Base-by-base conservation (phyloP, 2,113 vertebrate genomes). In the Neodon shergylaensis region DNA sequence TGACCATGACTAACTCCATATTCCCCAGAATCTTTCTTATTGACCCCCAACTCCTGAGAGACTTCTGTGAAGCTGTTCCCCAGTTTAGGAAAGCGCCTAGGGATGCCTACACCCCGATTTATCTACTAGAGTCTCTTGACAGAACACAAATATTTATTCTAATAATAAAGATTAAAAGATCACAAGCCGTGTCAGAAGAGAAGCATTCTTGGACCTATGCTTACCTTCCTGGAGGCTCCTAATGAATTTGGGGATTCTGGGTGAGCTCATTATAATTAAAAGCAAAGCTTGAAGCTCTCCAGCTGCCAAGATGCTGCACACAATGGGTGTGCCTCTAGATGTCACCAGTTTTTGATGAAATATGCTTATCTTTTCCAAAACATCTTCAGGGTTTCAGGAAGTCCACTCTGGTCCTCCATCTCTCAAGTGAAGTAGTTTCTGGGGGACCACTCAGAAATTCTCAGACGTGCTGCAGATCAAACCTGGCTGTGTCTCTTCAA, bases 161-260 rank as follows among this genome's bases (percentile, higher is more conserved):
- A 93, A 94, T 90, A 93, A 88, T 88, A 88, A 87, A 92, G 79
- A 92, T 63, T 72, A 61, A 94, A 96, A 95, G 54, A 49, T 83
- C 54, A 81, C 39, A 94, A 90, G 73, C 47, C 19, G 28, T 58
- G 94, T 79, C 52, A 83, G 47, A 96, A 36, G 70, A 74, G 42
- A 84, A 44, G 92, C n/a, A 49, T 5, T 68, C 17, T 81, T 42
- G 94, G 61, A 74, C 68, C 31, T 93, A 33, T 11, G 74, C 47
- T 93, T 96, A 63, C 49, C 61, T 82, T 92, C 14, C 81, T 95
- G n/a, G 22, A 82, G 76, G 39, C 6, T 81, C 44, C n/a, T 97
- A 76, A 92, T 88, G 49, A 82, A 91, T 95, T 94, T 65, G 76
- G 70, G 52, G 83, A 95, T 92, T 94, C 65, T 1, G 0, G 77